Conservation (phyloP, 2,797 vertebrate genomes). For the Coccyzus lansbergi region DNA sequence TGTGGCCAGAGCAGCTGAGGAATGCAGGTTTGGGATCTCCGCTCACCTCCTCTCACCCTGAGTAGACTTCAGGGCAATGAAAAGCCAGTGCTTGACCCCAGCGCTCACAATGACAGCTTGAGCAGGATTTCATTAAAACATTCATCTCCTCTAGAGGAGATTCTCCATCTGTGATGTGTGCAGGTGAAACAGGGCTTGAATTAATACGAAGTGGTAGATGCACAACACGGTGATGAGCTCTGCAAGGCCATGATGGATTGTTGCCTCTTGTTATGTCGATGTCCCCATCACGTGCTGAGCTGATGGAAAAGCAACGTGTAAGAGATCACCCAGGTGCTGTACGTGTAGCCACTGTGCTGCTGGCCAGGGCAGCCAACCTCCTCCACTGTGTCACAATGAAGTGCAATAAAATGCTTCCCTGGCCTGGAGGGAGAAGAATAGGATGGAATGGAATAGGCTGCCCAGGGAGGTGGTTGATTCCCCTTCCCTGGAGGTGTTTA, state of each 20-base stretch:
- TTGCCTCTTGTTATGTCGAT: not conserved
- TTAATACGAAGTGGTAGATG: not conserved
- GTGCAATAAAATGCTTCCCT: not conserved
- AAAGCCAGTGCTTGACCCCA: not conserved
- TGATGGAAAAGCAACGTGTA: not conserved
- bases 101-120: not conserved
- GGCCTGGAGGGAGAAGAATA: not conserved
- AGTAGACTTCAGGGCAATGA: not conserved
- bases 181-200: not conserved
- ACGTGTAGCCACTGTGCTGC: not conserved
- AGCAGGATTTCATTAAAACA: not conserved
- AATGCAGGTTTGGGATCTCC: not conserved
- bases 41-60: not conserved
- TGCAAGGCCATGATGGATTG: not conserved
- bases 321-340: rapidly evolving
- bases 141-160: not conserved
- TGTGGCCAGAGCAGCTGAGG: not conserved
- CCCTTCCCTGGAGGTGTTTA: too few species aligned
- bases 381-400: rapidly evolving
- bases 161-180: not conserved
- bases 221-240: too few species aligned
- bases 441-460: too few species aligned
- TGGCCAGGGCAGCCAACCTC: not conserved
- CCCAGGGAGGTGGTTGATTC: too few species aligned
- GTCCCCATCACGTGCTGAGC: not conserved